Conservation (phyloP, 1,140 invertebrate genomes). For the Zaprionus lachaisei region DNA sequence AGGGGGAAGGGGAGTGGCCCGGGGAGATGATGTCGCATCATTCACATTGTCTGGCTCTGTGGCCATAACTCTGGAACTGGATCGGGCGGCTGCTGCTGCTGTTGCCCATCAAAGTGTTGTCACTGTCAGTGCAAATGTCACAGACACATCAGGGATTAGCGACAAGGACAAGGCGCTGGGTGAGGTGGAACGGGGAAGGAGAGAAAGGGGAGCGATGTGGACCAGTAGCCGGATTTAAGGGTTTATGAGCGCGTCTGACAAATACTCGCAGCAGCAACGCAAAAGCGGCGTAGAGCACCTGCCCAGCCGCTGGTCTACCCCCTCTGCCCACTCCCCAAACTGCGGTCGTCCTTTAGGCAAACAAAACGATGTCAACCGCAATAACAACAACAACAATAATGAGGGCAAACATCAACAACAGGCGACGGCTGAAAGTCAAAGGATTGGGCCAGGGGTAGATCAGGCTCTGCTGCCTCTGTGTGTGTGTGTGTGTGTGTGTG, state of each 20-base stretch:
- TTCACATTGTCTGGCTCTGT: slow-evolving; percentile 29
- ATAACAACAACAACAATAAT: slow-evolving; percentile 78
- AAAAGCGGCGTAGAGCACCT: slow-evolving; percentile 54
- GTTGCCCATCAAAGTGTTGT: slow-evolving; percentile 83
- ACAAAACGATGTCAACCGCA: slow-evolving; percentile 81
- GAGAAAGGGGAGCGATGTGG: not conserved
- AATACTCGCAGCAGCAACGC: slow-evolving; percentile 45
- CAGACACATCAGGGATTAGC: slow-evolving; percentile 84
- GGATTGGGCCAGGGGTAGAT: slow-evolving; percentile 56
- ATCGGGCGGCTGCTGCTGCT: slow-evolving; percentile 18
- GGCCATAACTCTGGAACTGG: slow-evolving; percentile 41
- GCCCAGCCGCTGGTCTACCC: slow-evolving; percentile 15
- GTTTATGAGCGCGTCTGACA: slow-evolving; percentile 69
- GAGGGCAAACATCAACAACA: slow-evolving; percentile 83
- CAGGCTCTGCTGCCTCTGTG: not conserved
- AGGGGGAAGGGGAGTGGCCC: not conserved
- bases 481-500: slow-evolving; percentile 1
- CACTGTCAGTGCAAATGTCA: slow-evolving; percentile 84
- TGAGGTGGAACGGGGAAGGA: not conserved
- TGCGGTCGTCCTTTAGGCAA: slow-evolving; percentile 69
- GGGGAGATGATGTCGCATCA: not conserved
- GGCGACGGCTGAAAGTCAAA: slow-evolving; percentile 69
- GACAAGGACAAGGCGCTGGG: slow-evolving; percentile 48
- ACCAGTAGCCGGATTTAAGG: slow-evolving; percentile 72
- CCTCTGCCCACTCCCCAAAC: not conserved